Evolutionary conservation across 2,888 invertebrate genomes (phyloP).

Genomic region (Drosophila recens): DNA sequence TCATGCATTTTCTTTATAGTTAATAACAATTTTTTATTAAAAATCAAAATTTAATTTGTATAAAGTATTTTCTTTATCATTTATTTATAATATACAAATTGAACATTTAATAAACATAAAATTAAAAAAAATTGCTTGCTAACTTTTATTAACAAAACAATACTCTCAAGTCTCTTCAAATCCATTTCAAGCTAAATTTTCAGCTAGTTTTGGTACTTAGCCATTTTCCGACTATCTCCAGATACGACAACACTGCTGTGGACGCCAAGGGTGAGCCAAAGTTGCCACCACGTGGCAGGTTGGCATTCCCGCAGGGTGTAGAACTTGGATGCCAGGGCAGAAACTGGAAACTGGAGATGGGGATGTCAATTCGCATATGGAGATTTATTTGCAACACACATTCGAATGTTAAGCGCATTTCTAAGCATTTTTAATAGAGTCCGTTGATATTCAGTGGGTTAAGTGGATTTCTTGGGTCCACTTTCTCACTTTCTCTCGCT

Average conservation of each 20-base stretch:
- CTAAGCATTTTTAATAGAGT: conserved; percentile 80
- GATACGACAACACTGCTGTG: conserved; percentile 24
- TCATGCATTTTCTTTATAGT: too few species aligned
- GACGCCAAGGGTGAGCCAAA: conserved; percentile 1
- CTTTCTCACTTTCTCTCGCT: not conserved
- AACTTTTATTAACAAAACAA: too few species aligned
- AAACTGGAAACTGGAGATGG: not conserved
- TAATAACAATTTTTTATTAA: too few species aligned
- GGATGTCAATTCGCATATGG: conserved; percentile 75
- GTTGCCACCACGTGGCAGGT: conserved; percentile 3
- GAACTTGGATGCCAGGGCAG: not conserved
- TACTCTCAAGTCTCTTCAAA: not conserved
- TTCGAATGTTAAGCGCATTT: conserved; percentile 75
- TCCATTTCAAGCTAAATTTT: not conserved
- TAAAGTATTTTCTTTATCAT: too few species aligned
- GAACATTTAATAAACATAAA: too few species aligned
- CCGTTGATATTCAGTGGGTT: conserved; percentile 45
- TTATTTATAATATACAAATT: too few species aligned
- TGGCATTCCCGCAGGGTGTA: conserved; percentile 6
- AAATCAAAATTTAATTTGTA: too few species aligned
- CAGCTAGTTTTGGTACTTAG: not conserved
- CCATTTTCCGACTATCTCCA: conserved; percentile 9
- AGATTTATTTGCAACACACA: conserved; percentile 68
- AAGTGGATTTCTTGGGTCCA: conserved; percentile 36
- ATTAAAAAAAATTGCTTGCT: too few species aligned